Evolutionary conservation across 2,797 vertebrate species (phyloP), one percentile per base, ranked within the genome.

Genomic region (Rhadinocentrus ornatus): DNA sequence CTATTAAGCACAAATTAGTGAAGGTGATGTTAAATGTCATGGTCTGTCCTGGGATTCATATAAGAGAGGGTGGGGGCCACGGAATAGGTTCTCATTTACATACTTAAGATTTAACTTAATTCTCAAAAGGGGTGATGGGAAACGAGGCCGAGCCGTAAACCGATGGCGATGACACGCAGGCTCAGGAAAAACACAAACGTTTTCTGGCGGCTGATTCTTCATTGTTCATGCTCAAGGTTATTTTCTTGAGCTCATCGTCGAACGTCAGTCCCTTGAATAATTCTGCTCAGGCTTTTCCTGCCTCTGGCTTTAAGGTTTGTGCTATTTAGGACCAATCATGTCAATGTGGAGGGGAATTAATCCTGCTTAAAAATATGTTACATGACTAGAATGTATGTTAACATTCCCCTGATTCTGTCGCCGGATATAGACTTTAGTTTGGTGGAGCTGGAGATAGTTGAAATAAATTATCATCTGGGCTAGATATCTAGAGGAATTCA

Each of bases 1-100:
- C 93, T 93, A 92, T 94, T 94, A 94, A 93, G 91, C 88, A 91
- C 93, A 94, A 93, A 94, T 93, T 93, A 94, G 93, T 84, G 89
- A 93, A 93, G 93, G 90, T 89, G 78, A 92, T 93, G 93, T 94
- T 93, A 94, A 94, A 94, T 94, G 93, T 93, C 93, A 94, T 89
- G 89, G 86, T 91, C 90, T 93, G 93, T 94, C 93, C 93, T 93
- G 93, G 93, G 93, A 94, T 90, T 92, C 90, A 67, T 83, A 82
- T 62, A 77, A 80, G 85, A 87, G 87, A 88, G 81, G 86, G 81
- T 69, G 83, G 83, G 81, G 87, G 80, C 69, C 71, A 77, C 69
- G 69, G 89, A 90, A 91, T 91, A 92, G 91, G 89, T 93, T 92
- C 91, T 91, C 88, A 94, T 94, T 93, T 93, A 83, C 92, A 94